These are phyloP conservation scores for Macroramphosus scolopax DNA, from an alignment of 2,797 vertebrate species.

Conservation along the genomic window DNA sequence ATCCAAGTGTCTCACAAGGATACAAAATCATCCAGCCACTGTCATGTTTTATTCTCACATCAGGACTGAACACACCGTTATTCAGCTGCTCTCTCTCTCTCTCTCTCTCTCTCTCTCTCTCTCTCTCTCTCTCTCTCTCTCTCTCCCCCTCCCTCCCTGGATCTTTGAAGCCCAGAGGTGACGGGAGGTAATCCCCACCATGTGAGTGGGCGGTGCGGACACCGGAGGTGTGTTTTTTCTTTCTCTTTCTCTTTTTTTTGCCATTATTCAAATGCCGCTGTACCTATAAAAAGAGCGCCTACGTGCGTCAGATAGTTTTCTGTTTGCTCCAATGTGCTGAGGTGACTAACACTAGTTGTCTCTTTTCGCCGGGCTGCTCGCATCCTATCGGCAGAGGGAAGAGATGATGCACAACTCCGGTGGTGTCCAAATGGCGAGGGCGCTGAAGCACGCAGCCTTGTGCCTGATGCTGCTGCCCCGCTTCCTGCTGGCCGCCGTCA, in stretches of 20 bases:
- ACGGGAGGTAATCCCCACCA: constrained; percentile 91
- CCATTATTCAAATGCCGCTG: constrained; percentile 86
- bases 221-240: constrained; percentile 88
- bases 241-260: constrained; percentile 65
- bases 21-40: background rate
- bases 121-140: constrained; percentile 6
- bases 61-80: constrained; percentile 2
- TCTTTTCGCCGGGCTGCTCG: constrained; percentile 44
- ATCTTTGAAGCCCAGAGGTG: constrained; percentile 67
- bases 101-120: too few relatives aligned
- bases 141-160: constrained; percentile 26
- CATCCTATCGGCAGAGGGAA: constrained; percentile 42
- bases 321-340: constrained; percentile 67
- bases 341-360: constrained; percentile 58
- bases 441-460: constrained; percentile 88
- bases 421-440: constrained; percentile 84
- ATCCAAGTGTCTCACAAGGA: background rate
- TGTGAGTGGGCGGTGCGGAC: constrained; percentile 91
- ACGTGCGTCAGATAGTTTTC: constrained; percentile 71
- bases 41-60: constrained; percentile 11
- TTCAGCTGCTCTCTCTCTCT: constrained; percentile 4
- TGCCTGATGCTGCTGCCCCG: constrained; percentile 94
- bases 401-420: constrained; percentile 86
- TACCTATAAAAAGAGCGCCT: constrained; percentile 89
- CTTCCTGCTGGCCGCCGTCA: constrained; percentile 91